Conservation (phyloP, 2,888 invertebrate genomes). For the Drosophila rellima region DNA sequence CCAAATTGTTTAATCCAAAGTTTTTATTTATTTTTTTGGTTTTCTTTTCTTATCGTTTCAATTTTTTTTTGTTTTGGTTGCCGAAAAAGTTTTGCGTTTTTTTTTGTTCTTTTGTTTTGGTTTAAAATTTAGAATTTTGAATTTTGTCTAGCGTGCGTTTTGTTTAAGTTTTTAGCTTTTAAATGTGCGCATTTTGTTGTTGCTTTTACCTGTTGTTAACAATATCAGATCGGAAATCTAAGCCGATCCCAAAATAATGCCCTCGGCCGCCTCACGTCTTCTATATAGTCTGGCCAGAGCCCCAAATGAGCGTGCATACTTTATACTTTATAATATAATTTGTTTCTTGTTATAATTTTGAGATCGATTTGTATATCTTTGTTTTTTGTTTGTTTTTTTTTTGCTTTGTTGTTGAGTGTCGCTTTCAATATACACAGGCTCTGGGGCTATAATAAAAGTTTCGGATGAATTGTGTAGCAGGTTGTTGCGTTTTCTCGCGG, state of each 20-base stretch:
- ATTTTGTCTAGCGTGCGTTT: constrained; percentile 82
- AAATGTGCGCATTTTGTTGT: constrained; percentile 61
- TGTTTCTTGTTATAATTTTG: constrained; percentile 71
- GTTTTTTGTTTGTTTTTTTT: constrained; percentile 38
- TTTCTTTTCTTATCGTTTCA: constrained; percentile 20
- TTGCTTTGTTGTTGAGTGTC: constrained; percentile 22
- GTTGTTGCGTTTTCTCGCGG: not conserved
- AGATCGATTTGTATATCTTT: constrained; percentile 73
- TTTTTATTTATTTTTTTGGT: constrained; percentile 57
- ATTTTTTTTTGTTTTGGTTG: constrained; percentile 44
- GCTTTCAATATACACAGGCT: constrained; percentile 29
- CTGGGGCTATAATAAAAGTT: constrained; percentile 28
- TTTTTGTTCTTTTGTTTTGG: constrained; percentile 46
- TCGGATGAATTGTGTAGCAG: constrained; percentile 23
- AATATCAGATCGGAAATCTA: constrained; percentile 22
- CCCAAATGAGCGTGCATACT: constrained; percentile 25
- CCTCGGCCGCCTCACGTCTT: constrained; percentile 31
- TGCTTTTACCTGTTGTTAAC: constrained; percentile 33
- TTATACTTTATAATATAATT: constrained; percentile 51
- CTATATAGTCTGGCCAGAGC: constrained; percentile 42
- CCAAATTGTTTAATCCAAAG: constrained; percentile 86
- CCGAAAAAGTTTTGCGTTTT: constrained; percentile 62
- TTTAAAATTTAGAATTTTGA: constrained; percentile 85
- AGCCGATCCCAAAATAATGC: constrained; percentile 43
- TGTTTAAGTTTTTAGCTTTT: constrained; percentile 29